Percentiles rank a stretch among this genome's conserved stretches.
phyloP scores from a whole-genome alignment of 2,888 invertebrate genomes.

The Callosobruchus maculatus region DNA sequence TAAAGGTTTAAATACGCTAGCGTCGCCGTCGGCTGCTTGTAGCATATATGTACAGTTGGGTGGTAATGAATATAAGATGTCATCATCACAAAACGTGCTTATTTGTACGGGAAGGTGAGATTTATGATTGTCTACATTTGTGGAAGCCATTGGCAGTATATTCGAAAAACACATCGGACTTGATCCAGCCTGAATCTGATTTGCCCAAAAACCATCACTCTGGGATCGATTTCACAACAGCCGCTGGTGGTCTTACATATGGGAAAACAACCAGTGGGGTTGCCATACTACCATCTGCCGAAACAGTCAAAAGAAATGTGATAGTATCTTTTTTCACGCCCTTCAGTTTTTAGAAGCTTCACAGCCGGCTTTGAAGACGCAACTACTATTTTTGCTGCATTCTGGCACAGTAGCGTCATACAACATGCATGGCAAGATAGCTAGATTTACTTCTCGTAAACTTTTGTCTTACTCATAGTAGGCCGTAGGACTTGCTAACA shows the following conservation, averaged over 20 bases:
- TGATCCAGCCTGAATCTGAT: constrained; percentile 18
- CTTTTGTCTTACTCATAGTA: too few relatives aligned
- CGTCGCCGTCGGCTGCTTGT: constrained; percentile 15
- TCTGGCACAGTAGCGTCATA: too few relatives aligned
- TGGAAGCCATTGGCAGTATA: not conserved
- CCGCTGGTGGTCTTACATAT: constrained; percentile 11
- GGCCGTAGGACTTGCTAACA: too few relatives aligned
- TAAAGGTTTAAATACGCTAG: too few relatives aligned
- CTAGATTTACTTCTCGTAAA: too few relatives aligned
- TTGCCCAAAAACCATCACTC: constrained; percentile 21
- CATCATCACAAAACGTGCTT: constrained; percentile 26
- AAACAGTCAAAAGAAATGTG: constrained; percentile 24
- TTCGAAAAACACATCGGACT: constrained; percentile 15
- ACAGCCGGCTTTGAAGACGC: too few relatives aligned
- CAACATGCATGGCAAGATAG: too few relatives aligned
- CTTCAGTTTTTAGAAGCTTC: too few relatives aligned
- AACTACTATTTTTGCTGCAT: too few relatives aligned
- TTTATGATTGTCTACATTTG: not conserved
- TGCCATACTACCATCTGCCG: constrained; percentile 7
- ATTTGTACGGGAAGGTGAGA: constrained; percentile 3
- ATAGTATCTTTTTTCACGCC: constrained; percentile 30
- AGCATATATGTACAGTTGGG: constrained; percentile 14
- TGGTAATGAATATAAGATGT: too few relatives aligned
- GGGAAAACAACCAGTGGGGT: constrained; percentile 19
- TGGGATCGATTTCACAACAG: constrained; percentile 8